Base-by-base conservation (phyloP, 2,797 vertebrate genomes). In the Hyperoplus immaculatus region DNA sequence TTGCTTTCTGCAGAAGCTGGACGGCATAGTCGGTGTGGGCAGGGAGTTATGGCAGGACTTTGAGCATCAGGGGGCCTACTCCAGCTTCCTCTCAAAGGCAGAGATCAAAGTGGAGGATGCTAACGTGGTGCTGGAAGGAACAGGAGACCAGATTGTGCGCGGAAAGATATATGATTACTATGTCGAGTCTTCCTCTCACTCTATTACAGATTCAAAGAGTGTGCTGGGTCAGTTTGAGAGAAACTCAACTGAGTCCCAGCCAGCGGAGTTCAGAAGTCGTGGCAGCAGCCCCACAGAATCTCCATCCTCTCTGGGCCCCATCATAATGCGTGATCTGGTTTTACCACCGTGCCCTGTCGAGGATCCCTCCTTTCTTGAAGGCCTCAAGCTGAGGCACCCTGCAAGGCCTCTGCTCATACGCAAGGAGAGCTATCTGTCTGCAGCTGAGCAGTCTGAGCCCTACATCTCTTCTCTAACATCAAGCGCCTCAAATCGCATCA, bases 111-210 rank as follows among this genome's bases (percentile, higher is more conserved):
- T 97, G 82, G 95, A 96, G 76, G 97, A 97, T 77, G 96, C 89
- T 4, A 86, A 96, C 83, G 82, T 97, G 16, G 4, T 92, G 0
- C 41, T 94, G 81, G 86, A 80, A 41, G 61, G 21, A 56, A 79
- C 81, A 6, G 88, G 87, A 66, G 87, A 93, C 60, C 61, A 78
- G 68, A 72, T 93, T 69, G 92, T 97, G 56, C 92, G 85, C 29
- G 94, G 97, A 47, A 99, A 97, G 81, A 96, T 98, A 79, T 98
- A 98, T 0, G 95, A 98, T 55, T 97, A 97, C 83, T 97, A 91
- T 0, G 86, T 97, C 4, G 95, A 97, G 78, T 96, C 96, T 0
- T 88, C 86, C 8, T 97, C 97, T 2, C 94, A 93, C 45, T 95
- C 94, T 0, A 43, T 95, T 60, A 94, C 77, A 0, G 90, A 92